Evolutionary conservation across 2,797 vertebrate genomes (phyloP), one percentile per base, ranked within the genome.

Genomic region (Acanthurus lineatus): DNA sequence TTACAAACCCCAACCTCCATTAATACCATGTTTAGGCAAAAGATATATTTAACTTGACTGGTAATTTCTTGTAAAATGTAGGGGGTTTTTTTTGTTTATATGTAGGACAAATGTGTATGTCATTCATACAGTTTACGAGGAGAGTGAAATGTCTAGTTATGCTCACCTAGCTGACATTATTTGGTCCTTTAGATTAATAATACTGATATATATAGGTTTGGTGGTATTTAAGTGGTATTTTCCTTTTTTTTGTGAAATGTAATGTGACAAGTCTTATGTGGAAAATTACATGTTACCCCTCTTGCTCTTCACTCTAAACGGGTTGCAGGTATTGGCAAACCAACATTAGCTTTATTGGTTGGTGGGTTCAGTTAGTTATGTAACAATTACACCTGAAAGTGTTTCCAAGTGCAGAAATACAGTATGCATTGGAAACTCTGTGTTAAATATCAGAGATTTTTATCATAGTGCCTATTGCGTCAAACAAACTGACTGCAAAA

Each of bases 371-470:
- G 32, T n/a, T n/a, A 17, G 47, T 16, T 45, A 19, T 0, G 2
- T 25, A 22, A n/a, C 52, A 74, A 19, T 22, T 38, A n/a, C 47
- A 53, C 40, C 47, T 7, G 9, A 56, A 59, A 61, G 44, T 16
- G 44, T 57, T 74, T 66, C 28, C 5, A 19, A 16, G 19, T 45
- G 15, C n/a, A 42, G 25, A 78, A 54, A 28, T 22, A 32, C 20
- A 40, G 16, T 1, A 68, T 75, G 49, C 62, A 45, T 77, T 77
- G 64, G 48, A 49, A 70, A 14, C 40, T 66, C 5, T 0, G 62
- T 75, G 76, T 73, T 69, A 88, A 85, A 84, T 82, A 47, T 51
- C 25, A 12, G 14, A 69, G 45, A 76, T 79, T 82, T 81, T 32
- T 67, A 40, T 75, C 66, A 69, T 7, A 0, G 73, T 79, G 90